A percentile compares a stretch with the other conserved stretches of the same genome.
phyloP scores from a whole-genome alignment of 1,140 invertebrate genomes.

The Heliothis virescens region DNA sequence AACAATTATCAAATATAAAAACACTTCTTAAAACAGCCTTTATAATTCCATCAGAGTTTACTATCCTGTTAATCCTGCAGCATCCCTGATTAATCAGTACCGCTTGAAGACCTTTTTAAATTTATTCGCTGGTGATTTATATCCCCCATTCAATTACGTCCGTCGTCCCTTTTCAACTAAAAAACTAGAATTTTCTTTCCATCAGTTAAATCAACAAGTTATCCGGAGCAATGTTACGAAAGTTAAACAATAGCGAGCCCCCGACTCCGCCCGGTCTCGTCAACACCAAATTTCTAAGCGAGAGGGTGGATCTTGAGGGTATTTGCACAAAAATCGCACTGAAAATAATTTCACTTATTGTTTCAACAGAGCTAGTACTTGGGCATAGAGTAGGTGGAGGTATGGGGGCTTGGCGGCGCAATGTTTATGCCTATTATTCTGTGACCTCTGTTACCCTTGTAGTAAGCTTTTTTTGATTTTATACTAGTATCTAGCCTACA shows the following conservation, averaged over 20 bases:
- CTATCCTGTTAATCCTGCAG: slow-evolving; percentile 2
- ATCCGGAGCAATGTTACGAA: not conserved
- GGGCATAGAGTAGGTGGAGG: slow-evolving; percentile 31
- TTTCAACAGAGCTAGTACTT: slow-evolving; percentile 33
- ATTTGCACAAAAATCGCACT: slow-evolving; percentile 58
- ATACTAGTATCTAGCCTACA: no score
- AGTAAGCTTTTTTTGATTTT: not conserved
- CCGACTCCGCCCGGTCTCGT: slow-evolving; percentile 9
- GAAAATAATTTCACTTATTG: slow-evolving; percentile 60
- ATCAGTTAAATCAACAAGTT: slow-evolving; percentile 57
- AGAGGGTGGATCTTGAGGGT: slow-evolving; percentile 53
- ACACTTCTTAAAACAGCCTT: no score
- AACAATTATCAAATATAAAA: no score
- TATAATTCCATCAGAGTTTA: no score
- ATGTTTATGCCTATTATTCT: not conserved
- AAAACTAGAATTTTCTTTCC: slow-evolving; percentile 40
- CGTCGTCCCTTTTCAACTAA: slow-evolving; percentile 4
- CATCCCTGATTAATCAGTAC: not conserved
- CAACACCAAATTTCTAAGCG: slow-evolving; percentile 55
- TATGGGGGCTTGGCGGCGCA: not conserved
- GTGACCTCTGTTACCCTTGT: not conserved
- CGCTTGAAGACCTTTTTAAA: slow-evolving; percentile 20
- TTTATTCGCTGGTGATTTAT: slow-evolving; percentile 12
- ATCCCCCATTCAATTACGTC: slow-evolving; percentile 1
- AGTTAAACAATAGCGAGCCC: slow-evolving; percentile 42